Base-by-base conservation (phyloP, 2,888 invertebrate genomes). In the Lycaena phlaeas region DNA sequence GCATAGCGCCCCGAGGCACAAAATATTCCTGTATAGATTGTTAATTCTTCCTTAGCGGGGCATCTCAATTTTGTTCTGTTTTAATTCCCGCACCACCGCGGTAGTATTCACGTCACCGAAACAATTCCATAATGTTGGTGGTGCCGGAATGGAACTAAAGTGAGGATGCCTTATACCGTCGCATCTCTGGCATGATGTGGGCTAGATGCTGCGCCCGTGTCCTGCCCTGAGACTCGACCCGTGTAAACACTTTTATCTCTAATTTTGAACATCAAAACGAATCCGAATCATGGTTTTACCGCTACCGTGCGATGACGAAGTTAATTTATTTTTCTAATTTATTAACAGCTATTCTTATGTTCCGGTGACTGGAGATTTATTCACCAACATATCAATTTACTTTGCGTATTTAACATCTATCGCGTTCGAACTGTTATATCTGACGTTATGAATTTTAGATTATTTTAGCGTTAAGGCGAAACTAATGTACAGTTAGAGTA, bases 401-500 rank as follows among this genome's bases (percentile, higher is more conserved):
- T 69, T 71, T 79, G 78, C 81, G 77, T 75, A 72, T 65, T 66
- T 59, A 46, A 48, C 50, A 52, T 43, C 62, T 64, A 57, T 64
- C 71, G 69, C 68, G 68, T 68, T 68, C 50, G 52, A 59, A 61
- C 62, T 62, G 59, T 66, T 68, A 64, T 71, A 71, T 74, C 74
- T 69, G 74, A 76, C 65, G 72, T 81, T 81, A 81, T 82, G 78
- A 78, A 65, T 72, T 73, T 69, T 82, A 85, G 84, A 81, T 85
- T 85, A 84, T 82, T 84, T 85, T 85, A 85, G 85, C 76, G 59
- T 78, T 85, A 85, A 85, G 85, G 85, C 85, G 85, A 84, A 85
- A 85, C 84, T 85, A 85, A 85, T 85, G 85, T 85, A 85, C 85
- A 85, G 85, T 85, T 85, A 85, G 81, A 84, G 77, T 85, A 85